phyloP scores from a whole-genome alignment of 2,888 invertebrate species.

The Neoscelio sp. region DNA sequence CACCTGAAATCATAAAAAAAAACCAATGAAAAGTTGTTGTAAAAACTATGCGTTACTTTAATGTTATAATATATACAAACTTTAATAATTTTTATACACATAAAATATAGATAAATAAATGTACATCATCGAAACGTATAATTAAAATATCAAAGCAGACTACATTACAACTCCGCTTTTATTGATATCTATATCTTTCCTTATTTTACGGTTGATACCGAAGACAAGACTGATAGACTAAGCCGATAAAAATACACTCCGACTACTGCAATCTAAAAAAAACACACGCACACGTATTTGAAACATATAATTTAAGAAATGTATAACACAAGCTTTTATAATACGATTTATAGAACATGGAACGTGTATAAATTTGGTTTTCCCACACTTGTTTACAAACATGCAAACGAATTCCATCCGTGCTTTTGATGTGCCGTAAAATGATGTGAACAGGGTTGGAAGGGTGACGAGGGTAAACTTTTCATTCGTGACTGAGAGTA shows the following conservation, averaged over 20 bases:
- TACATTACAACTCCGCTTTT: too few relatives aligned
- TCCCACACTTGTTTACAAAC: conserved; percentile 15
- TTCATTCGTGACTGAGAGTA: conserved; percentile 26
- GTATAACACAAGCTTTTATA: not conserved
- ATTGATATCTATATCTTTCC: not conserved
- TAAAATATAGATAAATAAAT: conserved; percentile 68
- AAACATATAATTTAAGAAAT: not conserved
- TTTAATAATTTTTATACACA: conserved; percentile 66
- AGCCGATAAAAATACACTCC: not conserved
- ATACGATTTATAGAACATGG: not conserved
- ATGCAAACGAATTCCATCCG: conserved; percentile 16
- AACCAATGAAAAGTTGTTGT: conserved; percentile 49
- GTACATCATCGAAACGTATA: conserved; percentile 67
- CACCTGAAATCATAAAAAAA: conserved; percentile 45
- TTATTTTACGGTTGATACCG: not conserved
- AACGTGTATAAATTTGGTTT: not conserved
- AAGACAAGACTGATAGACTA: not conserved
- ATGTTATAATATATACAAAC: conserved; percentile 67
- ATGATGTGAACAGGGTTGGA: conserved; percentile 12
- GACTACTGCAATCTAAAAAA: not conserved
- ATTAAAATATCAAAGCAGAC: conserved; percentile 68
- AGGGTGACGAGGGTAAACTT: conserved; percentile 32
- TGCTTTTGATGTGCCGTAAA: conserved; percentile 37
- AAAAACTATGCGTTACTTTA: conserved; percentile 67
- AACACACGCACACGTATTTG: too few relatives aligned